Conservation (phyloP, 2,113 vertebrate species). For the Myodes glareolus region DNA sequence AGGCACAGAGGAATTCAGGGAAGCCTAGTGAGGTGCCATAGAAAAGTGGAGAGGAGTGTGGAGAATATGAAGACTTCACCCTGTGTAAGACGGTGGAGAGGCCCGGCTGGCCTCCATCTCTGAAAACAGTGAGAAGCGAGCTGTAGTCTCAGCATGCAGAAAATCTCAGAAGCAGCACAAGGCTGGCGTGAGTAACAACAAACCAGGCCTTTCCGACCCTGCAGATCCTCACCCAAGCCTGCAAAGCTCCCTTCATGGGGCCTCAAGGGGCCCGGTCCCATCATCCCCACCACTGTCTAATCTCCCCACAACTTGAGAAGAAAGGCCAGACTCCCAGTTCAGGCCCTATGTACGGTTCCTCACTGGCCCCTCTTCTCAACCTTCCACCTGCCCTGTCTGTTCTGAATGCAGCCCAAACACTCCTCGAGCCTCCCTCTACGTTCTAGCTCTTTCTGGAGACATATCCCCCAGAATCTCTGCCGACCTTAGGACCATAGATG, state of each 20-base stretch:
- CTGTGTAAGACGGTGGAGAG: not conserved
- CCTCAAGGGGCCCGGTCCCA: not conserved
- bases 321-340: accelerated
- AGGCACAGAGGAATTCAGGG: too few species aligned
- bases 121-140: not conserved
- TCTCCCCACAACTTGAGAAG: not conserved
- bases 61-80: not conserved
- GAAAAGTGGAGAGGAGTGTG: not conserved
- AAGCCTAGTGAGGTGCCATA: too few species aligned
- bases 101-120: not conserved
- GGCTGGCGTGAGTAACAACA: too few species aligned
- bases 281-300: not conserved
- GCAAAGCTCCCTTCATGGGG: not conserved
- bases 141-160: not conserved
- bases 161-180: not conserved
- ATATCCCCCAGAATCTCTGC: not conserved
- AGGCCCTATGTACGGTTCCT: not conserved
- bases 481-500: accelerated
- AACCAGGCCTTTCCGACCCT: not conserved
- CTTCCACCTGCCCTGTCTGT: accelerated
- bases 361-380: not conserved
- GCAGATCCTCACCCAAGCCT: not conserved
- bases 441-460: not conserved
- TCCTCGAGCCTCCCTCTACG: not conserved
- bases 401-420: not conserved